Percentiles rank a stretch among this genome's conserved stretches.
phyloP scores from a whole-genome alignment of 2,888 invertebrate genomes.

The Elegia similella region DNA sequence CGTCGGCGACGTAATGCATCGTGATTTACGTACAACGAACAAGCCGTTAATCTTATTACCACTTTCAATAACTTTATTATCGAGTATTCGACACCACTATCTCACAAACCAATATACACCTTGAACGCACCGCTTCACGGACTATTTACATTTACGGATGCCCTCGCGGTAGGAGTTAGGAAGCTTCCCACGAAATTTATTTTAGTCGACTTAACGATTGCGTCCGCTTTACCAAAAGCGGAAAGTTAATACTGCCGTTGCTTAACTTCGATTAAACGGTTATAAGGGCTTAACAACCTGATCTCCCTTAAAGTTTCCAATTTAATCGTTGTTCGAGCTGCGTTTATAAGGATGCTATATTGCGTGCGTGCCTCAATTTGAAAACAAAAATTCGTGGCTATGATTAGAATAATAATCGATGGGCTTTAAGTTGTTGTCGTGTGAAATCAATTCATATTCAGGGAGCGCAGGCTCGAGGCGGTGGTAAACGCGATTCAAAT shows the following conservation, averaged over 20 bases:
- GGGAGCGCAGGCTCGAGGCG: constrained; percentile 49
- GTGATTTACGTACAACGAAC: constrained; percentile 76
- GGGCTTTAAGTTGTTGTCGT: constrained; percentile 42
- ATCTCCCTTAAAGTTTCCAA: constrained; percentile 42
- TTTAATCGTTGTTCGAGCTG: constrained; percentile 33
- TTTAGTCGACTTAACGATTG: constrained; percentile 72
- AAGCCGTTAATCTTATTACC: constrained; percentile 79
- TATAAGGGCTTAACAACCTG: constrained; percentile 47
- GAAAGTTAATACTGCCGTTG: constrained; percentile 60
- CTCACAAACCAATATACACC: constrained; percentile 59
- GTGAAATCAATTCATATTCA: constrained; percentile 68
- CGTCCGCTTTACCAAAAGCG: constrained; percentile 62
- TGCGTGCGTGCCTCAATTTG: constrained; percentile 32
- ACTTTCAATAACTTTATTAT: constrained; percentile 81
- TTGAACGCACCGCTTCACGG: constrained; percentile 46
- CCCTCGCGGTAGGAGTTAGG: constrained; percentile 50
- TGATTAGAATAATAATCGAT: constrained; percentile 48
- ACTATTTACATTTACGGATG: constrained; percentile 47
- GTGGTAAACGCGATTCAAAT: constrained; percentile 61
- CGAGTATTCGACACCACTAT: constrained; percentile 48
- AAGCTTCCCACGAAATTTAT: constrained; percentile 73
- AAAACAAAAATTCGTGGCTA: constrained; percentile 36
- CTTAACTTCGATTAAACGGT: constrained; percentile 60
- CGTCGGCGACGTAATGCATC: constrained; percentile 76
- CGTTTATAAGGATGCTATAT: constrained; percentile 12